These are phyloP conservation scores for Bathynomus jamesi DNA, from an alignment of 1,140 invertebrate genomes.

Conservation along the genomic window DNA sequence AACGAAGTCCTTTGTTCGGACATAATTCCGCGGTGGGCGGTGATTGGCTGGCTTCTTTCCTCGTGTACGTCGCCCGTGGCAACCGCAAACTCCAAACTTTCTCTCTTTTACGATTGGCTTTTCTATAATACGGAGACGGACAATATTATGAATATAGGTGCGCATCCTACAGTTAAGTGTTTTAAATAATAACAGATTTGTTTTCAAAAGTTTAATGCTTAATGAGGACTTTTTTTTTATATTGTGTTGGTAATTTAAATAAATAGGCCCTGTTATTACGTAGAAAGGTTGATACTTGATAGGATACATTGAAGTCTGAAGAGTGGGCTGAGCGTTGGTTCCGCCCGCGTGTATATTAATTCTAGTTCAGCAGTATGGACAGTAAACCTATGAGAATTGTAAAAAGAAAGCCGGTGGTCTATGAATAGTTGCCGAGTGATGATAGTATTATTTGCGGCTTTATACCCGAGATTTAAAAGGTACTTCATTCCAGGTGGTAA, in stretches of 20 bases:
- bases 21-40: slow-evolving; percentile 95
- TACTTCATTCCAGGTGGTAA: no score
- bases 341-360: no score
- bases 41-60: slow-evolving; percentile 94
- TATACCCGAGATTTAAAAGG: no score
- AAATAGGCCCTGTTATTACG: no score
- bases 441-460: no score
- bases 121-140: slow-evolving; percentile 92
- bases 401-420: no score
- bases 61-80: slow-evolving; percentile 91
- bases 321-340: no score
- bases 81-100: slow-evolving; percentile 88
- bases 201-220: background rate
- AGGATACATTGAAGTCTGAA: no score
- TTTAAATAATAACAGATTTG: background rate
- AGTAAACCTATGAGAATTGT: no score
- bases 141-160: slow-evolving; percentile 50
- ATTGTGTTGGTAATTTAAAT: slow-evolving; percentile 7
- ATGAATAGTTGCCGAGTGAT: no score
- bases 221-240: slow-evolving; percentile 6
- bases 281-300: no score
- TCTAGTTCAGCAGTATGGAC: no score
- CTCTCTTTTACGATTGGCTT: slow-evolving; percentile 95
- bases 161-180: slow-evolving; percentile 6
- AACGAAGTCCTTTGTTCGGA: slow-evolving; percentile 96